Evolutionary conservation across 1,140 invertebrate species (phyloP), one percentile per base, ranked within the genome.

Genomic region (Megalopta genalis): DNA sequence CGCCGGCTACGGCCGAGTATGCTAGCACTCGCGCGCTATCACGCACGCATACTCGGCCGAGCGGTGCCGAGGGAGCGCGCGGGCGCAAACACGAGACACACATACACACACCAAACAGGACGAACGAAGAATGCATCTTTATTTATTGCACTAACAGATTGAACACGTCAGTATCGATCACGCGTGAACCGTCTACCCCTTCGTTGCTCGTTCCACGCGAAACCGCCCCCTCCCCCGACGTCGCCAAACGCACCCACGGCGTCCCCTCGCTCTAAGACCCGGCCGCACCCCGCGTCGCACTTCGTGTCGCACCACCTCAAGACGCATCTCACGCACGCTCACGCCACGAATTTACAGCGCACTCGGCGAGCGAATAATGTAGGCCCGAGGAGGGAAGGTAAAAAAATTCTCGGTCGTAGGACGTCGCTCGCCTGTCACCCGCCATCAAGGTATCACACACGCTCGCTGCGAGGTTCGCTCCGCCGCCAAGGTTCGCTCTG

Each of bases 91-190:
- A n/a, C n/a, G n/a, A n/a, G n/a, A n/a, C n/a, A 25, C 21, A n/a
- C 5, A 7, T 5, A 8, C 42, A 46, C 8, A 12, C 42, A 52
- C n/a, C n/a, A n/a, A n/a, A n/a, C n/a, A n/a, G n/a, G 49, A 67
- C 4, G 27, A 70, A 72, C 25, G 32, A 46, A 80, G 63, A 86
- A 86, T 86, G 85, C 84, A 86, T 57, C 72, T 86, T 86, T 86
- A 86, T 86, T 86, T 86, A 86, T 86, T 86, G 63, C 85, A 86
- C 85, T 83, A 74, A 86, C 85, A 83, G 42, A 86, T 86, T 78
- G n/a, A 74, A 77, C 65, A n/a, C 69, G 60, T 64, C 46, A 46
- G 68, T 57, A n/a, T 77, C 57, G 67, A 77, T 72, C 76, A 57
- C 21, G 60, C 27, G 59, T 23, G n/a, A 42, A 25, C 39, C 32